Base-by-base conservation (phyloP, 30 jellyfish, hydroid and myxozoan genomes). In the Cassiopea andromeda region DNA sequence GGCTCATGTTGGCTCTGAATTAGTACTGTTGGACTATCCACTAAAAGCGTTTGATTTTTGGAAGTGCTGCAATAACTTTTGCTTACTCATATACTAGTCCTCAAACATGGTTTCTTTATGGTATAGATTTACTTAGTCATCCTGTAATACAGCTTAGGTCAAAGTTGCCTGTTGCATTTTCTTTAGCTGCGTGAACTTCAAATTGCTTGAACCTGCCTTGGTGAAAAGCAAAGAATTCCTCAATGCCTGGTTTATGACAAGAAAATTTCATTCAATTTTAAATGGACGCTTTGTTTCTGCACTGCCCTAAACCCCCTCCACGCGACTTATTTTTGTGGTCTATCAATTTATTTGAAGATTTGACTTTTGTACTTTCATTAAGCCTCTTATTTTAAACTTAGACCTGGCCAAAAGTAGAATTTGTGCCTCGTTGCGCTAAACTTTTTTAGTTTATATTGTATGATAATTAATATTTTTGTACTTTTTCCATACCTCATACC, bases 391-490 rank as follows among this genome's bases (percentile, higher is more conserved):
- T 16, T 70, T 70, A 10, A 70, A 70, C n/a, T 19, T 70, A 70
- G 79, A 70, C n/a, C 38, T n/a, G 79, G 79, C 79, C 79, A 70
- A 70, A 19, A 14, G 50, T 70, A 70, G 49, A 70, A 19, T 70
- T 70, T 70, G 54, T 70, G 57, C 54, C 79, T 70, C 38, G 79
- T 16, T 70, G 79, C 79, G 0, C 54, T 70, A 70, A 67, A 12
- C 79, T 70, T 70, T 77, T 45, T 77, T 77, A 77, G 86, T 77
- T 77, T 46, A 43, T 48, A 80, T 45, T 71, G 90, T 81, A 81
- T 13, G 43, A 81, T 69, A 66, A 67, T 81, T 81, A 46, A 71
- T 81, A 81, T 81, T 81, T 81, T 81, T 81, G 82, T 81, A 81
- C 90, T 81, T 81, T 81, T 81, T 45, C 86, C 43, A 81, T 64